Evolutionary conservation across 2,797 vertebrate genomes (phyloP), one percentile per base, ranked within the genome.

Genomic region (Acrossocheilus wenchowensis): DNA sequence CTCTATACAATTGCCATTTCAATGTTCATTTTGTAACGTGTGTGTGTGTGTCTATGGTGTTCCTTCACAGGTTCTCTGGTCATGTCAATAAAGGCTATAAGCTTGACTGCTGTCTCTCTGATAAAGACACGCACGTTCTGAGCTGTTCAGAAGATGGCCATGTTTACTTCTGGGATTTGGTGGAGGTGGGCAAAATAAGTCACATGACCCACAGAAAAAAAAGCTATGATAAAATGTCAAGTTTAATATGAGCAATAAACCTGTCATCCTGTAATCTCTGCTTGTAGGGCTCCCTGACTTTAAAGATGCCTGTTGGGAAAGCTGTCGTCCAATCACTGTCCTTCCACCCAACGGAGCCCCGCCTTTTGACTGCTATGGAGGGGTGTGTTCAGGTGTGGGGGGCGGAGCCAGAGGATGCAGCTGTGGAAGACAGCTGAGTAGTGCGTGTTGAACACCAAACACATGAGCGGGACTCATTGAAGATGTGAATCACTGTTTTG

Each of bases 71-170:
- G 88, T 98, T 97, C 88, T 95, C 87, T 0, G 97, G 98, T 14
- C 98, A 99, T 91, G 95, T 94, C 92, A 98, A 98, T 94, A 95
- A 95, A 6, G 92, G 95, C 7, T 99, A 98, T 90, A 97, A 98
- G 90, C 93, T 99, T 92, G 98, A 99, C 90, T 99, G 97, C 78
- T 97, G 97, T 85, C 94, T 99, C 41, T 97, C 96, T 0, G 95
- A 95, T 84, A 96, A 93, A 36, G 97, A 99, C 93, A 97, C 97
- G 0, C 97, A 99, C 0, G 96, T 98, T 21, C 93, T 97, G 87
- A 96, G 98, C 92, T 97, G 97, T 92, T 99, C 98, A 0, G 98
- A 99, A 92, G 97, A 99, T 0, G 98, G 98, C 19, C 94, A 96
- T 0, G 95, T 98, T 50, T 98, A 97, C 91, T 98, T 95, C 93